Base-by-base conservation (phyloP, 2,797 vertebrate species). In the Loris lydekkerianus region DNA sequence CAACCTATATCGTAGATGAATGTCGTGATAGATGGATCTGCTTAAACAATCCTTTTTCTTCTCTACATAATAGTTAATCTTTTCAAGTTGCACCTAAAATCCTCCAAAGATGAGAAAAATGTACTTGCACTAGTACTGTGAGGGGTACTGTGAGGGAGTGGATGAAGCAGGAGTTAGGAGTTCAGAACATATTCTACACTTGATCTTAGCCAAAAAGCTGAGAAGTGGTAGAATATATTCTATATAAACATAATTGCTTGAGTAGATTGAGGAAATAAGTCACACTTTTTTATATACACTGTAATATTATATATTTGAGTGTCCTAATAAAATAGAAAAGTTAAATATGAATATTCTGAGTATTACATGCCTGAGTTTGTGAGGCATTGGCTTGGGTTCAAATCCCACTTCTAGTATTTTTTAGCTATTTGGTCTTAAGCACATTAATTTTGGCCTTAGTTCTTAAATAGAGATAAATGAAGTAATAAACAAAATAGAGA, bases 381-480 rank as follows among this genome's bases (percentile, higher is more conserved):
- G 69, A 60, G 76, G 63, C 60, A 21, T 63, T 31, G 31, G 53
- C 46, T 21, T 70, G 67, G 23, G 23, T 84, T 93, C 65, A 29
- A 49, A 40, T 53, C 9, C 10, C 27, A 63, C 11, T 43, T 75
- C 18, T 69, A 37, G 56, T 43, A n/a, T 69, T 78, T 65, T 70
- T 53, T 53, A 75, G 34, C 25, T 82, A 14, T 70, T 8, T 63
- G 73, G 11, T 31, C 29, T 60, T 69, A 53, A 91, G 9, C n/a
- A 65, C 31, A 31, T 83, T 25, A 46, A 37, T 63, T 87, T 91
- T 70, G 23, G 7, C 53, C 25, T 75, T 70, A 61, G 29, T 58
- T 86, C 27, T 34, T 40, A n/a, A 65, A 58, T 80, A 85, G 34
- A 56, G 46, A 78, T 72, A 78, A 72, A 21, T 84, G 31, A 77